phyloP scores from a whole-genome alignment of 2,888 invertebrate genomes.

The Rotaria socialis region DNA sequence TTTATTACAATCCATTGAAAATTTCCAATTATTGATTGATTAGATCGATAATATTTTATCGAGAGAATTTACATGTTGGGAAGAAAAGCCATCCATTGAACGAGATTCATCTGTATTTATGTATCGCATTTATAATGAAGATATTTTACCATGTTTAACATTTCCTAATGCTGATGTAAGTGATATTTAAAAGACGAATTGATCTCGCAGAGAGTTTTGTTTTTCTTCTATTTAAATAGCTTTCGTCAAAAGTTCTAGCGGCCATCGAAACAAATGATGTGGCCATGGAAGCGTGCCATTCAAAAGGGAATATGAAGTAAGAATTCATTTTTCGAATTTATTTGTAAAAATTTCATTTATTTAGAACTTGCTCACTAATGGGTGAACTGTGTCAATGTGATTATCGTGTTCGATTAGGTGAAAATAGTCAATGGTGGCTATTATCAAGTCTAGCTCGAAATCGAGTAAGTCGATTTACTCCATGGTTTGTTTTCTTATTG shows the following conservation, averaged over 20 bases:
- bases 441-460: constrained; percentile 75
- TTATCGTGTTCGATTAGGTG: constrained; percentile 71
- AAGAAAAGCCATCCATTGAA: constrained; percentile 65
- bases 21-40: no score
- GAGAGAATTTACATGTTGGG: constrained; percentile 70
- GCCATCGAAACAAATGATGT: constrained; percentile 70
- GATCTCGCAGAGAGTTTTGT: neutral
- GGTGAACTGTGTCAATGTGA: constrained; percentile 70
- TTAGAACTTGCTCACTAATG: constrained; percentile 66
- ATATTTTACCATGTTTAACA: constrained; percentile 66
- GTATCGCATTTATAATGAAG: constrained; percentile 68
- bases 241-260: constrained; percentile 65
- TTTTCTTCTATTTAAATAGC: constrained; percentile 50
- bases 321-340: no score
- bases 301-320: constrained; percentile 68
- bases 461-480: constrained; percentile 65
- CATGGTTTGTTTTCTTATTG: neutral
- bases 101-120: constrained; percentile 66
- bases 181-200: neutral
- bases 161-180: constrained; percentile 59
- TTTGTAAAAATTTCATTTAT: neutral
- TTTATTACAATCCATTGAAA: no score
- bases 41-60: constrained; percentile 70
- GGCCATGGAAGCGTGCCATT: constrained; percentile 68
- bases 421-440: constrained; percentile 68